Evolutionary conservation across 2,113 vertebrate species (phyloP).

Genomic region (Brachionichthys hirsutus): DNA sequence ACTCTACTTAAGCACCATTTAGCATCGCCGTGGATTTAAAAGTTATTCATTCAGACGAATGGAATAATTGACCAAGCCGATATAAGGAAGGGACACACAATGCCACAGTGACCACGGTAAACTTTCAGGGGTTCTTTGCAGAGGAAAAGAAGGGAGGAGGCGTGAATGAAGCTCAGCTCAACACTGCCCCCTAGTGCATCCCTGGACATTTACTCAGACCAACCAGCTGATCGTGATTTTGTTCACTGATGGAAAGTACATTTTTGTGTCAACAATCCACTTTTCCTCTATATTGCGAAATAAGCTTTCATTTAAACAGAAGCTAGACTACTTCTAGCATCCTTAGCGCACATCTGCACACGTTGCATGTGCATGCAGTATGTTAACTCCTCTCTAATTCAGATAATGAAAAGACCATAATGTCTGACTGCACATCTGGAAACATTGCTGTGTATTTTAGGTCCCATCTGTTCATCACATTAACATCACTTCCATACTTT

Average conservation of each 20-base stretch:
- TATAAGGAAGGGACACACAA: slow-evolving; percentile 27
- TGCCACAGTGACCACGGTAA: slow-evolving; percentile 32
- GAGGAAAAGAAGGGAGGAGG: slow-evolving; percentile 26
- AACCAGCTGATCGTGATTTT: slow-evolving; percentile 6
- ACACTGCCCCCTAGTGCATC: slow-evolving; percentile 73
- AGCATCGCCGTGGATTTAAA: slow-evolving; percentile 8
- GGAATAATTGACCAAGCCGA: slow-evolving; percentile 18
- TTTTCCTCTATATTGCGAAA: neutral
- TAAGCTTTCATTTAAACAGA: slow-evolving; percentile 3
- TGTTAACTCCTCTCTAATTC: slow-evolving; percentile 2
- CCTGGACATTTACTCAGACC: neutral
- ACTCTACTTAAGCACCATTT: slow-evolving; percentile 5
- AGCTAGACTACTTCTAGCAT: neutral
- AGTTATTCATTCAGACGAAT: slow-evolving; percentile 20
- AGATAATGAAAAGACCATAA: slow-evolving; percentile 11
- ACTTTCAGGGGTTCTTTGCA: slow-evolving; percentile 30
- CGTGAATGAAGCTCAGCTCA: slow-evolving; percentile 40
- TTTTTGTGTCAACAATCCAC: neutral
- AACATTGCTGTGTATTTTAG: slow-evolving; percentile 12
- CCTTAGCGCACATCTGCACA: neutral
- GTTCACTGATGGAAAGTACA: neutral
- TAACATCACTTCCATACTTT: neutral
- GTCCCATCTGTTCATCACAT: slow-evolving; percentile 16
- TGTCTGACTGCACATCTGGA: slow-evolving; percentile 22
- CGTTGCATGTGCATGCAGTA: neutral